Evolutionary conservation across 2,888 invertebrate genomes (phyloP).

Genomic region (Acrocera orbiculus): DNA sequence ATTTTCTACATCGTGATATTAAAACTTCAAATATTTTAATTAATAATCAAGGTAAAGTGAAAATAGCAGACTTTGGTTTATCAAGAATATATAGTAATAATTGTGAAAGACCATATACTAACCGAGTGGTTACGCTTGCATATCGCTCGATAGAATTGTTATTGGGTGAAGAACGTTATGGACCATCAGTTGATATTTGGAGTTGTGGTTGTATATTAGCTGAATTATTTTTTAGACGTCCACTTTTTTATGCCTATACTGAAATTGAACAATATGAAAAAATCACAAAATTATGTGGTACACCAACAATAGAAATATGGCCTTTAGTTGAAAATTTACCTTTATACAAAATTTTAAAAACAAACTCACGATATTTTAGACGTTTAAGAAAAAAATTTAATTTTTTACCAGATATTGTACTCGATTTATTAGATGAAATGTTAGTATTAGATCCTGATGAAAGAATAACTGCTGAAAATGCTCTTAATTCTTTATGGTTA

Average conservation of each 20-base stretch:
- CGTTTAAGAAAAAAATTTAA: slow-evolving; percentile 83
- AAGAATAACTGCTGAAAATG: slow-evolving; percentile 86
- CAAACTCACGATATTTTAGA: slow-evolving; percentile 76
- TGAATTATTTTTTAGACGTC: slow-evolving; percentile 89
- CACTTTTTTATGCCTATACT: slow-evolving; percentile 86
- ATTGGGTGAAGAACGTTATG: slow-evolving; percentile 91
- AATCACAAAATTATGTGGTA: slow-evolving; percentile 88
- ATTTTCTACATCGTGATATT: slow-evolving; percentile 95
- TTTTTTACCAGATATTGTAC: slow-evolving; percentile 73
- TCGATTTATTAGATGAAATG: slow-evolving; percentile 90
- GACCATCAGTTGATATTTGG: slow-evolving; percentile 97
- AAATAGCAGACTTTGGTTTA: slow-evolving; percentile 94
- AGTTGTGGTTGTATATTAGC: slow-evolving; percentile 98
- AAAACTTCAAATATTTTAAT: slow-evolving; percentile 98
- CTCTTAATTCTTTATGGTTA: slow-evolving; percentile 82
- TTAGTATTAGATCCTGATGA: slow-evolving; percentile 87
- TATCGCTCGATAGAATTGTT: slow-evolving; percentile 95
- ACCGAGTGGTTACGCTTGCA: slow-evolving; percentile 97
- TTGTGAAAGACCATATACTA: slow-evolving; percentile 88
- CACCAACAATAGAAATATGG: slow-evolving; percentile 93
- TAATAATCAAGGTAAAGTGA: slow-evolving; percentile 98
- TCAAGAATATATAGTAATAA: slow-evolving; percentile 93
- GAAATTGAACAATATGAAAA: slow-evolving; percentile 89
- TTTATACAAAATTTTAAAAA: slow-evolving; percentile 76
- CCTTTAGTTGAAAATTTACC: slow-evolving; percentile 88